Base-by-base conservation (phyloP, 2,113 vertebrate genomes). In the Corythoichthys haematopterus region DNA sequence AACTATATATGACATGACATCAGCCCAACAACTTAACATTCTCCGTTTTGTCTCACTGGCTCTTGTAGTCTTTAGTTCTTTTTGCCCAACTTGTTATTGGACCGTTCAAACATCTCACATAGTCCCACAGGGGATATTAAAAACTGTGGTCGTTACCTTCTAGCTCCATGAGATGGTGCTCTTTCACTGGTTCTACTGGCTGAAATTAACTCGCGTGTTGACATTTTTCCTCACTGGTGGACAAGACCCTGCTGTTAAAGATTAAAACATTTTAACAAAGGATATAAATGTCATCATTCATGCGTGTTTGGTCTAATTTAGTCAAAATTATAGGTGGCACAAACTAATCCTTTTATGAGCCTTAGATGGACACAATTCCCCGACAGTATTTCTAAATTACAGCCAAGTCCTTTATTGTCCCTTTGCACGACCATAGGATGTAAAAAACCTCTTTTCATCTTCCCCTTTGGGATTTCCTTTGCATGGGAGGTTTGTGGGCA, bases 161-260 rank as follows among this genome's bases (percentile, higher is more conserved):
- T 6, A 2, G 2, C 0, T 69, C 79, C 88, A 86, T 68, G 81
- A 90, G 87, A 81, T 87, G 81, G 83, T 53, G 74, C 38, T 84
- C 83, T 71, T 85, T 80, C 65, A 69, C 75, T 80, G 53, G 50
- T 33, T 70, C 55, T 56, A 4, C 33, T 57, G 33, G 4, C 28
- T 33, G 7, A 55, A 55, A 48, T n/a, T 12, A 5, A 20, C 20
- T 60, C 2, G 3, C 58, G 4, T 36, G 14, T n/a, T 58, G 12
- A 11, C 16, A 12, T n/a, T 45, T 61, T 61, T 28, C 3, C 4
- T 6, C 14, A 57, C 3, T 11, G 53, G 10, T 20, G 45, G 43
- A 46, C 37, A 14, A 43, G 59, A 20, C n/a, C 38, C 10, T 20
- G 10, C n/a, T 46, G 60, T 46, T 28, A 45, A 62, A 33, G n/a